Percentiles rank a stretch among this genome's conserved stretches.
phyloP scores from a whole-genome alignment of 2,797 vertebrate species.

The Setipinna tenuifilis region DNA sequence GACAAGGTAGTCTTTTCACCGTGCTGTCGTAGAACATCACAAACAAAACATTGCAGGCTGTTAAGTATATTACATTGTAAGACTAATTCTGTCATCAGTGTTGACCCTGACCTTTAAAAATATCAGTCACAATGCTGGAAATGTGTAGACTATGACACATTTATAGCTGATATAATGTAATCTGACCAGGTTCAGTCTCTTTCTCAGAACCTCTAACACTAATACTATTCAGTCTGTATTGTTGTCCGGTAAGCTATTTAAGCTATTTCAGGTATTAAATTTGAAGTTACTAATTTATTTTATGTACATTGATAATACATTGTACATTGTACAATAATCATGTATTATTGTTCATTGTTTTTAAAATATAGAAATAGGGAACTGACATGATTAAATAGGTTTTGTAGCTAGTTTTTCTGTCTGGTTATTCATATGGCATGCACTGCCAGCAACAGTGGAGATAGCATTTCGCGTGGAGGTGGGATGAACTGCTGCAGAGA shows the following conservation, averaged over 20 bases:
- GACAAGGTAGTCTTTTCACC: too few species aligned
- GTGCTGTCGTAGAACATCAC: too few species aligned
- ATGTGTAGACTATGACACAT: too few species aligned
- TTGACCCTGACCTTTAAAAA: too few species aligned
- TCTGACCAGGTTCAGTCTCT: neutral
- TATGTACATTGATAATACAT: neutral
- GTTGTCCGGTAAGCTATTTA: too few species aligned
- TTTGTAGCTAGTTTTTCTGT: constrained; percentile 11
- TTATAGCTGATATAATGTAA: too few species aligned
- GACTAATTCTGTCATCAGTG: too few species aligned
- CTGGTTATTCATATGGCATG: constrained; percentile 42
- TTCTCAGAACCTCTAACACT: neutral
- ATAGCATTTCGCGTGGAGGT: constrained; percentile 53
- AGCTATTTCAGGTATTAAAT: too few species aligned
- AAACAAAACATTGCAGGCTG: too few species aligned
- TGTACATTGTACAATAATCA: too few species aligned
- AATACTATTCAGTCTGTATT: neutral
- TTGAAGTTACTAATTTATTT: neutral
- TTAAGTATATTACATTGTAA: too few species aligned
- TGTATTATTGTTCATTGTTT: neutral
- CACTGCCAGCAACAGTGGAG: constrained; percentile 43
- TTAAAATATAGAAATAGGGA: neutral
- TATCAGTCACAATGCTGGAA: too few species aligned
- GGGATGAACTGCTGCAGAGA: constrained; percentile 50
- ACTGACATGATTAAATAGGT: neutral